phyloP scores from a whole-genome alignment of 2,888 invertebrate genomes.

The Corbicula japonica region DNA sequence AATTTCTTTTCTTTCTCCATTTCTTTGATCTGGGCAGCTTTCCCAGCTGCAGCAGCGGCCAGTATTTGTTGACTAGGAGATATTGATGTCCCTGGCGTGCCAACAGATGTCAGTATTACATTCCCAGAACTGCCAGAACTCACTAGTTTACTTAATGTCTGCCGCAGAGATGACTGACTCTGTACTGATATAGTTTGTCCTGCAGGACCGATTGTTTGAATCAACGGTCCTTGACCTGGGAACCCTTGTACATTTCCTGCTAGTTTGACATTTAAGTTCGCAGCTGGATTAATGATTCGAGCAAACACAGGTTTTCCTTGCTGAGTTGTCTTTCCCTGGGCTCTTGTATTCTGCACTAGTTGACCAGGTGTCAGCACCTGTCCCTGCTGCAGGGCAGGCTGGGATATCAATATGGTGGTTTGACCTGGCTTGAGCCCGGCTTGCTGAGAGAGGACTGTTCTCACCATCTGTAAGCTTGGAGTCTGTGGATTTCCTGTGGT shows the following conservation, averaged over 20 bases:
- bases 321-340: conserved; percentile 73
- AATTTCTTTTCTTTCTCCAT: conserved; percentile 54
- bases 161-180: conserved; percentile 58
- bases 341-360: conserved; percentile 73
- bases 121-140: conserved; percentile 14
- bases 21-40: conserved; percentile 47
- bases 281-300: conserved; percentile 83
- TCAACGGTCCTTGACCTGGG: conserved; percentile 45
- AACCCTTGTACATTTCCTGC: conserved; percentile 45
- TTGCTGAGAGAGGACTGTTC: conserved; percentile 84
- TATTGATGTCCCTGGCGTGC: conserved; percentile 19
- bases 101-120: conserved; percentile 36
- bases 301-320: conserved; percentile 84
- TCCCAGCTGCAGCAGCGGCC: conserved; percentile 50
- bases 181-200: conserved; percentile 54
- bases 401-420: conserved; percentile 84
- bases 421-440: conserved; percentile 83
- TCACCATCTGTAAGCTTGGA: conserved; percentile 83
- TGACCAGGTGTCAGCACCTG: conserved; percentile 73
- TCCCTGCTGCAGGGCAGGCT: conserved; percentile 78
- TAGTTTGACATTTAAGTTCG: conserved; percentile 75
- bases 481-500: conserved; percentile 74
- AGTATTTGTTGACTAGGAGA: conserved; percentile 60
- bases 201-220: conserved; percentile 54
- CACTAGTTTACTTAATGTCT: conserved; percentile 72